A percentile compares a stretch with the other conserved stretches of the same genome.
Evolutionary conservation across 2,888 invertebrate species (phyloP).

Genomic region (Cepaea hortensis): DNA sequence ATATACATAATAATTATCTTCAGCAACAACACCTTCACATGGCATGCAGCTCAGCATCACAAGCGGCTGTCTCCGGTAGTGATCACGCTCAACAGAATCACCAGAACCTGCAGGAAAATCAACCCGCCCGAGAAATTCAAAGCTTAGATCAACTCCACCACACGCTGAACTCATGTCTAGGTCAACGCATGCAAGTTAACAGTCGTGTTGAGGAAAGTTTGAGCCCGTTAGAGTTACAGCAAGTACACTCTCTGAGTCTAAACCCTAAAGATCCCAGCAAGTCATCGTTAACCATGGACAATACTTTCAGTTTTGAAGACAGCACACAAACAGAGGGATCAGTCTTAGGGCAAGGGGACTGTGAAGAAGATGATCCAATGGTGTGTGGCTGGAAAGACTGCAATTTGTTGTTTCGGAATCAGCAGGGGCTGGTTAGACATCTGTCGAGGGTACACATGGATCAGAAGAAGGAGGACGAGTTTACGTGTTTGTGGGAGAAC

Average conservation of each 20-base stretch:
- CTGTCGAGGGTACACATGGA: slow-evolving; percentile 76
- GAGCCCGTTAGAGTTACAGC: neutral
- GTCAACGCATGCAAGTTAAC: neutral
- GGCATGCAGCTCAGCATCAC: slow-evolving; percentile 35
- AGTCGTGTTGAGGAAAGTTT: neutral
- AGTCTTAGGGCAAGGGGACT: slow-evolving; percentile 64
- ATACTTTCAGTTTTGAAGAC: slow-evolving; percentile 39
- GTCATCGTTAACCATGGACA: neutral
- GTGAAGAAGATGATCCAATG: slow-evolving; percentile 59
- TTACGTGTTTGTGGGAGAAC: slow-evolving; percentile 75
- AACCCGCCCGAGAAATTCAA: slow-evolving; percentile 42
- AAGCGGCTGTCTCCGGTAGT: too few relatives aligned
- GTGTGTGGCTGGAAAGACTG: slow-evolving; percentile 75
- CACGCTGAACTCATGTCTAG: neutral
- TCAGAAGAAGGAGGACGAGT: slow-evolving; percentile 75
- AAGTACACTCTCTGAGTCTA: neutral
- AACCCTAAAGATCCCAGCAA: slow-evolving; percentile 2
- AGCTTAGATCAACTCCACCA: neutral
- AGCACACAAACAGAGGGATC: slow-evolving; percentile 33
- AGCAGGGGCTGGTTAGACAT: slow-evolving; percentile 74
- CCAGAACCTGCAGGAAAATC: slow-evolving; percentile 27
- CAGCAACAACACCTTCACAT: slow-evolving; percentile 40
- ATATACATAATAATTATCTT: slow-evolving; percentile 20
- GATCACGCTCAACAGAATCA: neutral
- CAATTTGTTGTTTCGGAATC: slow-evolving; percentile 69